A percentile compares a stretch with the other conserved stretches of the same genome.
These are phyloP conservation scores for Rhinopomastus cyanomelas DNA, from an alignment of 2,113 vertebrate species.

Conservation along the genomic window DNA sequence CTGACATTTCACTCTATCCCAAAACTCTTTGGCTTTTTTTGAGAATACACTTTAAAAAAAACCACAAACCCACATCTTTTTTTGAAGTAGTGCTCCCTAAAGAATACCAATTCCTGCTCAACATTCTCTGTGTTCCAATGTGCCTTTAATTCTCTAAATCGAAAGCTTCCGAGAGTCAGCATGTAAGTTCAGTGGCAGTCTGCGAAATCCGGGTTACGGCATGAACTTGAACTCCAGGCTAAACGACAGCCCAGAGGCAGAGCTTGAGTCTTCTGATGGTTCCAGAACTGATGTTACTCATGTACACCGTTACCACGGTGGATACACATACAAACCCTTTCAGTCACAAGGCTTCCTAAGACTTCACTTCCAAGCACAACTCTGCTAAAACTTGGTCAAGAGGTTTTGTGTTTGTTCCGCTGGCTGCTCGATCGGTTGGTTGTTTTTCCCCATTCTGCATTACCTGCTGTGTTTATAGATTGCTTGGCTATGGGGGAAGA, in stretches of 20 bases:
- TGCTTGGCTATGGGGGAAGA: background rate
- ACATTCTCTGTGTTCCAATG: background rate
- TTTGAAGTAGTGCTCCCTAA: background rate
- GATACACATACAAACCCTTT: too few relatives aligned
- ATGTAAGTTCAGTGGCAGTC: background rate
- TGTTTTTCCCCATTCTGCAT: background rate
- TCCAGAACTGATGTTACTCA: fast-evolving
- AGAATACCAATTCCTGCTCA: background rate
- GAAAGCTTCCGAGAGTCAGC: too few relatives aligned
- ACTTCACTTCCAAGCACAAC: background rate
- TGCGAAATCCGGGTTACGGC: background rate
- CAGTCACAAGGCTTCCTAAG: background rate
- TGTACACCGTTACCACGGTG: fast-evolving
- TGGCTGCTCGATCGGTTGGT: background rate
- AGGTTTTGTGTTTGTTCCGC: background rate
- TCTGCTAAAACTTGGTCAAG: background rate
- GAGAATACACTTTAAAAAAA: background rate
- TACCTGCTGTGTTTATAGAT: background rate
- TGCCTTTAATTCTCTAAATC: background rate
- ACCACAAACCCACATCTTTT: background rate
- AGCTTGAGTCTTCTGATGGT: fast-evolving
- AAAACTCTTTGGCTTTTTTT: background rate
- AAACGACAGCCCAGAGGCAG: background rate
- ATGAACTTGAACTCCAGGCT: background rate
- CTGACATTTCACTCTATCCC: background rate